Percentiles rank a stretch among this genome's conserved stretches.
Evolutionary conservation across 2,888 invertebrate genomes (phyloP).

Genomic region (Epinotia ramella): DNA sequence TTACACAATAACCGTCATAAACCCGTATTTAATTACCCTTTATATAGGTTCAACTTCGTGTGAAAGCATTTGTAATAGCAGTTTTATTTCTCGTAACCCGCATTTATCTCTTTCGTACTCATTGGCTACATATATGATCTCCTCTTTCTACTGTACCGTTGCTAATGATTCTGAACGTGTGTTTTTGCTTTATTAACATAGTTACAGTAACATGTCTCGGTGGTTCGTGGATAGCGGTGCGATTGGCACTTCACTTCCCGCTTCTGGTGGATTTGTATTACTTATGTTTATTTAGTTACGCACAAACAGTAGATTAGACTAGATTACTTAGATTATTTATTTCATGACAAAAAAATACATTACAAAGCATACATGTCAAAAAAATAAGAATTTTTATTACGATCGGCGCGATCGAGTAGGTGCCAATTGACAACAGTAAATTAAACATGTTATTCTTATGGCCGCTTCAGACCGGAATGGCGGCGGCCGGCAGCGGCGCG

Average conservation of each 20-base stretch:
- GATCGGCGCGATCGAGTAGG: no score
- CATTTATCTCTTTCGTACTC: slow-evolving; percentile 22
- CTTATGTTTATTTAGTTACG: not conserved
- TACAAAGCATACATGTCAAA: no score
- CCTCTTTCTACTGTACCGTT: slow-evolving; percentile 46
- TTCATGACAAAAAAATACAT: no score
- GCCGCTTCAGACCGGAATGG: no score
- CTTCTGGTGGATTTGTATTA: not conserved
- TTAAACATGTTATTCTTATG: no score
- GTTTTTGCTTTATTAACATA: slow-evolving; percentile 54
- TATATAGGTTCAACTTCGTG: slow-evolving; percentile 34
- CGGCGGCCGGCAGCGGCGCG: no score
- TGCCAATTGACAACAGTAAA: no score
- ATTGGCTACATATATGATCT: not conserved
- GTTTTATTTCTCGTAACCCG: slow-evolving; percentile 58
- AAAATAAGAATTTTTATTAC: no score
- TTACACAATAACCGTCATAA: slow-evolving; percentile 21
- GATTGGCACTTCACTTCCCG: slow-evolving; percentile 22
- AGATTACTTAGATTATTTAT: no score
- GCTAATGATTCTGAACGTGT: slow-evolving; percentile 29
- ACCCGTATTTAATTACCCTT: slow-evolving; percentile 26
- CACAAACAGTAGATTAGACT: no score
- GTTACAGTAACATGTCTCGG: slow-evolving; percentile 53
- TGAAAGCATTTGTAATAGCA: slow-evolving; percentile 57
- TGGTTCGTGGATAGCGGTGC: not conserved